Percentiles rank a stretch among this genome's conserved stretches.
Evolutionary conservation across 2,888 invertebrate species (phyloP).

Genomic region (Xestia rhomboidea): DNA sequence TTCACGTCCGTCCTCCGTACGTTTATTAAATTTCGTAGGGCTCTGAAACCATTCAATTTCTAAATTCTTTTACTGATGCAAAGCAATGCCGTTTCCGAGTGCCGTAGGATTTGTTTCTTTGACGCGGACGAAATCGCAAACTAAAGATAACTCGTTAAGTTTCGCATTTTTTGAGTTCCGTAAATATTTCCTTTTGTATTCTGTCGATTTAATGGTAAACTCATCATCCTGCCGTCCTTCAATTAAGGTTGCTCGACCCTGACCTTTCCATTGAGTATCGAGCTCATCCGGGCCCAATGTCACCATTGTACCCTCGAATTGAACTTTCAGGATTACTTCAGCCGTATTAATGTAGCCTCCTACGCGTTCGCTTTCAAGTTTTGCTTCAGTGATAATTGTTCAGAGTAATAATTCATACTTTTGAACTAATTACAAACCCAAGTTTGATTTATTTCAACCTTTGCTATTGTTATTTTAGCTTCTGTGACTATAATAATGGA

Average conservation of each 20-base stretch:
- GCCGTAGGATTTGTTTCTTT: neutral
- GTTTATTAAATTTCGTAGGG: neutral
- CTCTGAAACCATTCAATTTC: neutral
- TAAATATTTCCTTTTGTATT: constrained; percentile 31
- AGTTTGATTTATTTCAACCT: constrained; percentile 20
- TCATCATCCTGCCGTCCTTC: constrained; percentile 33
- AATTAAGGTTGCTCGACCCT: constrained; percentile 53
- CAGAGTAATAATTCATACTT: constrained; percentile 34
- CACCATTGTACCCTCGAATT: constrained; percentile 43
- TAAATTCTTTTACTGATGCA: neutral
- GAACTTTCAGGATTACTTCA: constrained; percentile 58
- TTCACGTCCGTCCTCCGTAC: neutral
- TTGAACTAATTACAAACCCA: constrained; percentile 27
- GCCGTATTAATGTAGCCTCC: constrained; percentile 46
- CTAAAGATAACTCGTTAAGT: neutral
- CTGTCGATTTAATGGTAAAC: constrained; percentile 17
- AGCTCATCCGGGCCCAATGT: constrained; percentile 59
- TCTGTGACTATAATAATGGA: neutral
- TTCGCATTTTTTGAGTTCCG: neutral
- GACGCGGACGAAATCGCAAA: neutral
- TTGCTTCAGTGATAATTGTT: constrained; percentile 45
- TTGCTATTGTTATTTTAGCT: neutral
- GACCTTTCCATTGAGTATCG: constrained; percentile 54
- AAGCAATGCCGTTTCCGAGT: neutral
- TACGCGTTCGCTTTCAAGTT: constrained; percentile 39